A percentile compares a stretch with the other conserved stretches of the same genome.
These are phyloP conservation scores for Lerista edwardsae DNA, from an alignment of 2,797 vertebrate genomes.

Conservation along the genomic window DNA sequence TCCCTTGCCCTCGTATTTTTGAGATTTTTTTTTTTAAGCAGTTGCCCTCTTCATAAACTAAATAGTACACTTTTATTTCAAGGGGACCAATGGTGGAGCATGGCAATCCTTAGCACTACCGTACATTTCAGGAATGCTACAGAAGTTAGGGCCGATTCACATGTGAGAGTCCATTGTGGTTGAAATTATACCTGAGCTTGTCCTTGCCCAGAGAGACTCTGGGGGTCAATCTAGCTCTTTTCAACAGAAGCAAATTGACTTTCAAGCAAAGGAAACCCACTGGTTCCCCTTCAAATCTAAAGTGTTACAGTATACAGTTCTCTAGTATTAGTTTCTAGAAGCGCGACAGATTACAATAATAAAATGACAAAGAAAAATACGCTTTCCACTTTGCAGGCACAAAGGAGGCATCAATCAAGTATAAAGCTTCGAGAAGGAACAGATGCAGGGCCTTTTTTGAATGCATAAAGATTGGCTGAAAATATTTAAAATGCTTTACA, in stretches of 20 bases:
- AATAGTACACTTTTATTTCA: neutral
- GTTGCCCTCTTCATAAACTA: neutral
- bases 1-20: neutral
- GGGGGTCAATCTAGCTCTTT: constrained; percentile 24
- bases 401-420: constrained; percentile 63
- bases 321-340: constrained; percentile 53
- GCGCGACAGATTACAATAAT: constrained; percentile 58
- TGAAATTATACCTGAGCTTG: neutral
- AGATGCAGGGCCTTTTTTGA: constrained; percentile 34
- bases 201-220: constrained; percentile 26
- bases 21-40: neutral
- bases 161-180: neutral
- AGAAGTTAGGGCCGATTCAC: neutral
- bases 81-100: neutral
- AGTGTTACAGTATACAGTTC: constrained; percentile 21
- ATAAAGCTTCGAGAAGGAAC: constrained; percentile 46
- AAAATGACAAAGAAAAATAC: constrained; percentile 64
- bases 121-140: neutral
- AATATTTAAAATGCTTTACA: constrained; percentile 60
- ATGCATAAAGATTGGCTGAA: constrained; percentile 62
- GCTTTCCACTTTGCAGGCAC: constrained; percentile 48
- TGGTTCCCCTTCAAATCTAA: constrained; percentile 46
- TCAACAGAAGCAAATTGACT: constrained; percentile 35
- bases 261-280: neutral
- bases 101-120: neutral